A percentile compares a stretch with the other conserved stretches of the same genome.
These are phyloP conservation scores for Agonum fuliginosum DNA, from an alignment of 2,888 invertebrate species.

Conservation along the genomic window DNA sequence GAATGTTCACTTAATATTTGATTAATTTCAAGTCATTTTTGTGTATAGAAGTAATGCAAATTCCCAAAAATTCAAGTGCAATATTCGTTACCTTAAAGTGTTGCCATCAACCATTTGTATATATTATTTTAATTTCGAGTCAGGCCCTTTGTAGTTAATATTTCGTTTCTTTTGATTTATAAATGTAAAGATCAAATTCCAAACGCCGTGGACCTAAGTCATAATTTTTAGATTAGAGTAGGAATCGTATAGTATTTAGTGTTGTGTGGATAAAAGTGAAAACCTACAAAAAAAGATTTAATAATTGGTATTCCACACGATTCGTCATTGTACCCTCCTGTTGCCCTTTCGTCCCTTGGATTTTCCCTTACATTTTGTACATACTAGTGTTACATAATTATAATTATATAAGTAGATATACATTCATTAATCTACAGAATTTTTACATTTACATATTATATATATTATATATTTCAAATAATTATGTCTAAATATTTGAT, in stretches of 20 bases:
- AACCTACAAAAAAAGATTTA: conserved; percentile 52
- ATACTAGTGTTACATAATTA: conserved; percentile 63
- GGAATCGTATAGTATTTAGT: conserved; percentile 48
- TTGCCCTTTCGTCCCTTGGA: conserved; percentile 16
- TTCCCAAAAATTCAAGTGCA: conserved; percentile 50
- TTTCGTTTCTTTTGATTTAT: conserved; percentile 54
- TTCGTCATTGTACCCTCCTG: conserved; percentile 23
- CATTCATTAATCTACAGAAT: conserved; percentile 63
- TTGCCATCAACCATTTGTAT: conserved; percentile 51
- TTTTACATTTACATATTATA: conserved; percentile 63
- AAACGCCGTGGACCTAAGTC: conserved; percentile 66
- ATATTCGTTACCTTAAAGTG: conserved; percentile 53
- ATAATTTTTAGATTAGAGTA: conserved; percentile 63
- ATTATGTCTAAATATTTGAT: conserved; percentile 56
- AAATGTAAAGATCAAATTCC: conserved; percentile 64
- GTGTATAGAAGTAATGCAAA: conserved; percentile 42
- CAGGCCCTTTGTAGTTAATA: conserved; percentile 56
- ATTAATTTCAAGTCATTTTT: conserved; percentile 29
- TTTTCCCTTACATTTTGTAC: conserved; percentile 61
- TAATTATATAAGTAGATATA: conserved; percentile 60
- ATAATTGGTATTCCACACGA: conserved; percentile 49
- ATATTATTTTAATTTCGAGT: conserved; percentile 45
- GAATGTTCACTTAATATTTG: conserved; percentile 19
- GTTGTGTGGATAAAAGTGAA: conserved; percentile 54
- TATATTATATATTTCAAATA: conserved; percentile 61